Conservation (phyloP, 2,888 invertebrate species). For the Polymixis lichenea region DNA sequence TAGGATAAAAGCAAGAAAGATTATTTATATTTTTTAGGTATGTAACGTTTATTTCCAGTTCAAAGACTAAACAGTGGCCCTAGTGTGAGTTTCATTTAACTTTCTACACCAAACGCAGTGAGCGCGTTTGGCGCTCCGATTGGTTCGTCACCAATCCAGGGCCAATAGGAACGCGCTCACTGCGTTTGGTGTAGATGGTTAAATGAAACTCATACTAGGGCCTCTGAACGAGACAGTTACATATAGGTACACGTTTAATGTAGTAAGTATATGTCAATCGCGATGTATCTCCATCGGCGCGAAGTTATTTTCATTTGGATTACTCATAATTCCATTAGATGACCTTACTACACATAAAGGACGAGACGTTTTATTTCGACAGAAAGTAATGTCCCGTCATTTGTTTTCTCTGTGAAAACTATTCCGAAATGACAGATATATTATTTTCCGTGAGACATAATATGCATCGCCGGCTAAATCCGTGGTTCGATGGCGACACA, state of each 20-base stretch:
- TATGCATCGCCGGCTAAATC: constrained; percentile 80
- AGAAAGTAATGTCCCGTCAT: constrained; percentile 75
- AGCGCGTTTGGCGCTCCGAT: too few relatives aligned
- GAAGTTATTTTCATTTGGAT: constrained; percentile 54
- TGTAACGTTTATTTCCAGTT: not conserved
- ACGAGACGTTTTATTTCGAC: constrained; percentile 74
- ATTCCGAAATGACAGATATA: constrained; percentile 79
- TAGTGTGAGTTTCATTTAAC: too few relatives aligned
- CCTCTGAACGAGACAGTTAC: not conserved
- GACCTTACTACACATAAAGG: constrained; percentile 71
- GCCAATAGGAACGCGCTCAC: too few relatives aligned
- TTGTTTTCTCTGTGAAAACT: constrained; percentile 76
- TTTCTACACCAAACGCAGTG: too few relatives aligned
- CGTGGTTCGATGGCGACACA: constrained; percentile 75
- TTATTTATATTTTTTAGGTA: too few relatives aligned
- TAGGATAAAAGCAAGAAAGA: too few relatives aligned
- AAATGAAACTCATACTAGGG: too few relatives aligned
- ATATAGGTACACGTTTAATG: not conserved
- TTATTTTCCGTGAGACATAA: constrained; percentile 75
- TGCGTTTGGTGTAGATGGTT: too few relatives aligned
- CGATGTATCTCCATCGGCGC: constrained; percentile 35
- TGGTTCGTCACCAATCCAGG: too few relatives aligned
- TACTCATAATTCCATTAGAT: constrained; percentile 57
- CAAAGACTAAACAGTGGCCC: constrained; percentile 14
- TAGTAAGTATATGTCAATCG: constrained; percentile 20